These are phyloP conservation scores for Chymomyza costata DNA, from an alignment of 1,140 invertebrate species.

Conservation along the genomic window DNA sequence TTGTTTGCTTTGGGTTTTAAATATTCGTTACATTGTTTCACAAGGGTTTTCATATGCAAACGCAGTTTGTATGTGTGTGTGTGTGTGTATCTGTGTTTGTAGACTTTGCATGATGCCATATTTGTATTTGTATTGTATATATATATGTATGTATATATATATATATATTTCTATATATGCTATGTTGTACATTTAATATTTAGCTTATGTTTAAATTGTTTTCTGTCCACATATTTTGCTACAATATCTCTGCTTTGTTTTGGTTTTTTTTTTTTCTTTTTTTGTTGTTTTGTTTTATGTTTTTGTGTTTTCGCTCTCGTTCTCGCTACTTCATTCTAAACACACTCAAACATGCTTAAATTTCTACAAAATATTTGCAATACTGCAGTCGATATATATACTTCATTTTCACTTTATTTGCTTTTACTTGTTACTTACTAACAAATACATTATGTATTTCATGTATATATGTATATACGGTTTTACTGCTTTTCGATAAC, in stretches of 20 bases:
- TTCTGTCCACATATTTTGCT: constrained; percentile 39
- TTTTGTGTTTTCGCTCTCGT: constrained; percentile 36
- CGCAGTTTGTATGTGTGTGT: constrained; percentile 22
- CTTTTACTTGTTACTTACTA: constrained; percentile 65
- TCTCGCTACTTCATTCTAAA: constrained; percentile 37
- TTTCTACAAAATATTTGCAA: constrained; percentile 75
- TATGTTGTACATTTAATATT: constrained; percentile 54
- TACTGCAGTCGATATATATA: constrained; percentile 74
- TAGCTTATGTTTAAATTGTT: constrained; percentile 46
- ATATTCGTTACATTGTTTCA: constrained; percentile 68
- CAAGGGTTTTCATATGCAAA: constrained; percentile 47
- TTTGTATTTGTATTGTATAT: constrained; percentile 36
- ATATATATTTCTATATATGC: constrained; percentile 22
- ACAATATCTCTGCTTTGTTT: constrained; percentile 43
- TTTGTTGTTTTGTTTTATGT: constrained; percentile 4
- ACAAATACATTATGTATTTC: constrained; percentile 28
- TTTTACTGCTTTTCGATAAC: constrained; percentile 36
- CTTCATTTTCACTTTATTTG: constrained; percentile 64
- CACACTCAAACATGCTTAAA: constrained; percentile 73
- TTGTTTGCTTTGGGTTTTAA: no score
- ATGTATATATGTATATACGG: constrained; percentile 23
- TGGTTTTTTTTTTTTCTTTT: constrained; percentile 33
- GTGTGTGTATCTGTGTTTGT: constrained; percentile 3
- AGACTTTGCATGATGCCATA: constrained; percentile 29
- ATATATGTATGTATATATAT: constrained; percentile 18